These are phyloP conservation scores for Labeo catla DNA, from an alignment of 2,113 vertebrate genomes.

Conservation along the genomic window DNA sequence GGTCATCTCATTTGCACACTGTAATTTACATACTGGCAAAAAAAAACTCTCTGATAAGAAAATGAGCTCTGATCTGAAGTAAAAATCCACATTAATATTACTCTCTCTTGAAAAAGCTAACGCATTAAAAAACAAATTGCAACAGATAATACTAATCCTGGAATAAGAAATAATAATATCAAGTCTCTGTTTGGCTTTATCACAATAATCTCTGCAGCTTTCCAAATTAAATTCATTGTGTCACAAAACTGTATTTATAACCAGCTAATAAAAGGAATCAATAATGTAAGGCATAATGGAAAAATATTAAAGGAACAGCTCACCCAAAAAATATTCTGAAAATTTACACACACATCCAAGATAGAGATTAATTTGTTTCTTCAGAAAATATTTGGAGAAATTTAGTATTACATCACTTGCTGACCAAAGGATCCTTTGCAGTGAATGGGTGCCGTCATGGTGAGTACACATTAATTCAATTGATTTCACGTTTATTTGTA, in stretches of 20 bases:
- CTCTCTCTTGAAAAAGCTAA: not conserved
- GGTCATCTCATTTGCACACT: constrained; percentile 55
- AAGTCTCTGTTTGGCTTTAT: not conserved
- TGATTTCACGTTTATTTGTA: too few species aligned
- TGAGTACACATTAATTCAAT: too few species aligned
- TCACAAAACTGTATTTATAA: not conserved
- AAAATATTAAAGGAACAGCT: not conserved
- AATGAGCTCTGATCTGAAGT: constrained; percentile 18
- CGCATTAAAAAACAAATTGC: constrained; percentile 33
- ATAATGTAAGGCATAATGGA: not conserved
- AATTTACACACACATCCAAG: not conserved
- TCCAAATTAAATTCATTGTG: not conserved
- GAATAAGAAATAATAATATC: not conserved
- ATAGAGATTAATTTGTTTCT: not conserved
- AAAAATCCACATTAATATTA: constrained; percentile 26
- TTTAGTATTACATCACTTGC: not conserved
- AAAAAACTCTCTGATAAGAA: constrained; percentile 49
- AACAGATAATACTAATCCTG: not conserved
- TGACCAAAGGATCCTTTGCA: too few species aligned
- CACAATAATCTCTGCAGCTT: not conserved
- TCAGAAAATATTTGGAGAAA: too few species aligned
- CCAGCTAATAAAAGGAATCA: not conserved
- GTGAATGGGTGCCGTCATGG: too few species aligned
- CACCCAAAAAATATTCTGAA: not conserved
- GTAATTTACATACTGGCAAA: constrained; percentile 47